Percentiles rank a stretch among this genome's conserved stretches.
Evolutionary conservation across 2,888 invertebrate species (phyloP).

Genomic region (Apodemia mormo): DNA sequence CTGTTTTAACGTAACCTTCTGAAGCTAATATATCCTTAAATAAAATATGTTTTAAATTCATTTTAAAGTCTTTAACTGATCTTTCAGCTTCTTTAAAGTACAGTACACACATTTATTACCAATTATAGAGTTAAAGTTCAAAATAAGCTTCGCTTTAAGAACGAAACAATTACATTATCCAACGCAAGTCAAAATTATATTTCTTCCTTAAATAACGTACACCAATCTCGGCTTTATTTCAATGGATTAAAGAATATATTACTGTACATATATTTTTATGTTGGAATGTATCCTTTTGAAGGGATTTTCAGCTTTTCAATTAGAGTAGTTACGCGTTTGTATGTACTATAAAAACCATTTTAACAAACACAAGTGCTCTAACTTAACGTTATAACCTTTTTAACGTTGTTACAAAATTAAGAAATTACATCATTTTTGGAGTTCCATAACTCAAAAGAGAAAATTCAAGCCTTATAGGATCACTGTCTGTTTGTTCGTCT

Average conservation of each 20-base stretch:
- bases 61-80: too few species aligned
- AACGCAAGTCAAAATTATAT: background rate
- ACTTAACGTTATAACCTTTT: background rate
- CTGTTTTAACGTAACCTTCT: too few species aligned
- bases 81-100: too few species aligned
- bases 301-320: constrained; percentile 22
- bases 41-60: too few species aligned
- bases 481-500: too few species aligned
- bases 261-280: background rate
- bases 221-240: background rate
- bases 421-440: background rate
- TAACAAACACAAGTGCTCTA: background rate
- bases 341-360: constrained; percentile 21
- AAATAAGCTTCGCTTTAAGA: constrained; percentile 4
- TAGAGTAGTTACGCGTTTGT: constrained; percentile 23
- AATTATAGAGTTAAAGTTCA: constrained; percentile 3
- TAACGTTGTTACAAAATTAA: background rate
- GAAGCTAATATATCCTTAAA: too few species aligned
- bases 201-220: background rate
- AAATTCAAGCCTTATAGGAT: too few species aligned
- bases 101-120: background rate
- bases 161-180: constrained; percentile 9
- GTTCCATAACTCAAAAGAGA: too few species aligned
- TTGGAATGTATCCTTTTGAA: background rate
- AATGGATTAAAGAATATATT: background rate